These are phyloP conservation scores for Miopithecus talapoin DNA, from an alignment of 2,797 vertebrate genomes.

Conservation along the genomic window DNA sequence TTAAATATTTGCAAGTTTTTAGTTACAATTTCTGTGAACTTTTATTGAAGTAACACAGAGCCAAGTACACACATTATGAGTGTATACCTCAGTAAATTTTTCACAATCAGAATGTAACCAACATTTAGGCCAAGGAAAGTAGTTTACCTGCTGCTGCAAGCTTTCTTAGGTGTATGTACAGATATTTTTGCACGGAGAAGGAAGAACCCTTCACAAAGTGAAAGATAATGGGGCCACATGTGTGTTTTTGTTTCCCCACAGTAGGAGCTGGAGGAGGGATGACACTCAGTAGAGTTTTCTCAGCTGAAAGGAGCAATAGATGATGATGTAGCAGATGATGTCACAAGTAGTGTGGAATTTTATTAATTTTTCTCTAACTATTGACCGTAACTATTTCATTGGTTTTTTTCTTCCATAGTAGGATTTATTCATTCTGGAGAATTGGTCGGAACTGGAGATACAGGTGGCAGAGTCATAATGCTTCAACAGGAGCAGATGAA, in stretches of 20 bases:
- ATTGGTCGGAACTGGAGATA: constrained; percentile 96
- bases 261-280: constrained; percentile 91
- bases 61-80: background rate
- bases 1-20: background rate
- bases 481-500: constrained; percentile 94
- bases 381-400: too few relatives aligned
- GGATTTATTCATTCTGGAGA: constrained; percentile 99
- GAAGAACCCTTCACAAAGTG: constrained; percentile 53
- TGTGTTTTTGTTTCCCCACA: accelerated
- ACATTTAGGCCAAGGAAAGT: background rate
- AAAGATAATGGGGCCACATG: constrained; percentile 20
- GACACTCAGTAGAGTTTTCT: constrained; percentile 98
- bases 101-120: background rate
- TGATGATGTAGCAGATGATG: constrained; percentile 98
- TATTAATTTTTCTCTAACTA: too few relatives aligned
- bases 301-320: constrained; percentile 98
- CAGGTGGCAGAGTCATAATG: constrained; percentile 96
- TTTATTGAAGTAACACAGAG: background rate
- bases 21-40: background rate
- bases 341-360: constrained; percentile 82
- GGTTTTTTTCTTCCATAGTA: constrained; percentile 88
- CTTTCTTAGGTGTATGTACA: background rate
- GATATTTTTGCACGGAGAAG: constrained; percentile 7
- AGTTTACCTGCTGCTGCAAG: background rate
- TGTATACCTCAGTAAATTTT: background rate